phyloP scores from a whole-genome alignment of 2,797 vertebrate species.

The Ctenopoma kingsleyae region DNA sequence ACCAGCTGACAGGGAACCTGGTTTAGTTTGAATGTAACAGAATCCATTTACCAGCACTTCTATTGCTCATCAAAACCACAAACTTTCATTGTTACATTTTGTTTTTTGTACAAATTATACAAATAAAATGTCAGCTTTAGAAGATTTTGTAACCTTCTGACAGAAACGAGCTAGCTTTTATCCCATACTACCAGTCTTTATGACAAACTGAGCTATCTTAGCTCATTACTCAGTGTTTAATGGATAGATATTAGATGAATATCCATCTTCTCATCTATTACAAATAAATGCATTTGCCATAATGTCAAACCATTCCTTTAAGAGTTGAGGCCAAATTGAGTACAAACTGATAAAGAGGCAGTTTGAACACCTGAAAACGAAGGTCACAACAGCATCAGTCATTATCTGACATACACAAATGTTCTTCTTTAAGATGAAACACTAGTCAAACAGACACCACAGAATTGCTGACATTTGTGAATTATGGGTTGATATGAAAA shows the following conservation, averaged over 20 bases:
- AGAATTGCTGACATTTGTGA: neutral
- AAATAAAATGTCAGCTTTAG: neutral
- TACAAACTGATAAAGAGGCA: neutral
- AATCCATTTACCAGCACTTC: no score
- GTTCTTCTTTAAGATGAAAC: neutral
- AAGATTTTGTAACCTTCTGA: neutral
- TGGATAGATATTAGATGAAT: neutral
- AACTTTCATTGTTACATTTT: neutral
- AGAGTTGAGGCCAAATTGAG: neutral
- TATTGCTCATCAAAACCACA: no score
- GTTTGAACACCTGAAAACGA: neutral
- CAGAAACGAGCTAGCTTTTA: neutral
- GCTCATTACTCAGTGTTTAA: neutral
- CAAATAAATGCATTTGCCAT: neutral
- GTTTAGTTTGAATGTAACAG: no score
- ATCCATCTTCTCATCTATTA: neutral
- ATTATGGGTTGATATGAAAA: neutral
- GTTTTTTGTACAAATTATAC: neutral
- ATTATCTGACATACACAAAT: constrained; percentile 1
- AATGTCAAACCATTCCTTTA: neutral
- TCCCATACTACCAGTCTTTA: neutral
- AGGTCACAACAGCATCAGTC: neutral
- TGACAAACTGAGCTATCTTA: neutral
- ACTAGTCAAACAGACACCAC: neutral
- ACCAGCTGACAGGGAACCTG: neutral